A percentile compares a stretch with the other conserved stretches of the same genome.
Conservation (phyloP, 2,888 invertebrate genomes). For the Lagria hirta region DNA sequence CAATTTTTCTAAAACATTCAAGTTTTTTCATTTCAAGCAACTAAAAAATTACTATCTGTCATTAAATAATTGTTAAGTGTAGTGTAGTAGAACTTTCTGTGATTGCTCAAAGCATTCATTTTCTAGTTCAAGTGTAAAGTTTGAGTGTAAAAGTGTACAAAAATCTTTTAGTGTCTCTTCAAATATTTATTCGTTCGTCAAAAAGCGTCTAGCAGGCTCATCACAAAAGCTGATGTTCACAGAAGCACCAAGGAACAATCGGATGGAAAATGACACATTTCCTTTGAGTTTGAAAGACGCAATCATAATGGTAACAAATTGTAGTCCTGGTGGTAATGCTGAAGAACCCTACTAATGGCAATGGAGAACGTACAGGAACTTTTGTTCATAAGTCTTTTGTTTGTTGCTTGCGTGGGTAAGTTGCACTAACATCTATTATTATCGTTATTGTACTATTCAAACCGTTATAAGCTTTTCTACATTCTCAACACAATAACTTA, state of each 20-base stretch:
- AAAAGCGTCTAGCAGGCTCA: too few relatives aligned
- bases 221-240: too few relatives aligned
- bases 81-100: constrained; percentile 15
- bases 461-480: constrained; percentile 13
- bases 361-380: constrained; percentile 42
- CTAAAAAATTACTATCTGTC: neutral
- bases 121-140: constrained; percentile 11
- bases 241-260: constrained; percentile 10
- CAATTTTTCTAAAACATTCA: constrained; percentile 26
- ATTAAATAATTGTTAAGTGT: neutral
- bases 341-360: constrained; percentile 32
- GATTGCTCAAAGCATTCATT: constrained; percentile 12
- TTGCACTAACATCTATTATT: constrained; percentile 21
- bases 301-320: constrained; percentile 30
- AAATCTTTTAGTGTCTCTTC: constrained; percentile 3
- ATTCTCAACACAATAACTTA: constrained; percentile 16
- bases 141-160: constrained; percentile 17
- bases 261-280: constrained; percentile 23
- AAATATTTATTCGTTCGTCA: too few relatives aligned
- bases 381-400: constrained; percentile 40
- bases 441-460: constrained; percentile 13
- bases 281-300: constrained; percentile 23
- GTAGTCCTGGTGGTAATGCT: constrained; percentile 32
- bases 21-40: constrained; percentile 7
- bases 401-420: constrained; percentile 43